Base-by-base conservation (phyloP, 2,888 invertebrate species). In the Lucinisca nassula region DNA sequence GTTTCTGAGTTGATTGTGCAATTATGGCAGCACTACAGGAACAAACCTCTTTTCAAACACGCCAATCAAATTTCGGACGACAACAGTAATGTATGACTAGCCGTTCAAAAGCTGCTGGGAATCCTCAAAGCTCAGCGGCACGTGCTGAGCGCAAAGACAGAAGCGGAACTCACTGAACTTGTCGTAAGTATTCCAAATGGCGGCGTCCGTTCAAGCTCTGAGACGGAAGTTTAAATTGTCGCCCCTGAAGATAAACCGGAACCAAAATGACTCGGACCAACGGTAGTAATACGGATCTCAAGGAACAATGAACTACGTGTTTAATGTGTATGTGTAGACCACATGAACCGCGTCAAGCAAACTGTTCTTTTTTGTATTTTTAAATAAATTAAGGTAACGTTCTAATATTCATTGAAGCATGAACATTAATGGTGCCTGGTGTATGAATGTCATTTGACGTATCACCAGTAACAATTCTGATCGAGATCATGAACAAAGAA, bases 1-100 rank as follows among this genome's bases (percentile, higher is more conserved):
- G 96, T 96, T 79, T 95, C 96, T 0, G 96, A 96, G 92, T 92
- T 96, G 83, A 95, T 96, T 72, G 93, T 95, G 61, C 94, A 95
- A 77, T 90, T 96, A 38, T 96, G 96, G 96, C 95, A 96, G 79
- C 93, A 95, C 85, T 96, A 94, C 85, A 87, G 95, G 78, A 95
- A 94, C 88, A 95, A 95, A 89, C 95, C 95, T 35, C 88, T 95
- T 77, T 95, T 94, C 81, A 93, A 94, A 82, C 95, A 94, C 86
- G 93, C 94, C 49, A 95, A 95, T 87, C 95, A 95, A 81, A 93
- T 95, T 40, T 94, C 94, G 72, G 95, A 95, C 88, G 95, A 95
- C 85, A 95, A 95, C 87, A 95, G 95, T 70, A 95, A 95, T 89
- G 95, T 95, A 85, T 95, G 95, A 95, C 95, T 95, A 94, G 90